Conservation (phyloP, 2,888 invertebrate species). For the Mayetiola destructor region DNA sequence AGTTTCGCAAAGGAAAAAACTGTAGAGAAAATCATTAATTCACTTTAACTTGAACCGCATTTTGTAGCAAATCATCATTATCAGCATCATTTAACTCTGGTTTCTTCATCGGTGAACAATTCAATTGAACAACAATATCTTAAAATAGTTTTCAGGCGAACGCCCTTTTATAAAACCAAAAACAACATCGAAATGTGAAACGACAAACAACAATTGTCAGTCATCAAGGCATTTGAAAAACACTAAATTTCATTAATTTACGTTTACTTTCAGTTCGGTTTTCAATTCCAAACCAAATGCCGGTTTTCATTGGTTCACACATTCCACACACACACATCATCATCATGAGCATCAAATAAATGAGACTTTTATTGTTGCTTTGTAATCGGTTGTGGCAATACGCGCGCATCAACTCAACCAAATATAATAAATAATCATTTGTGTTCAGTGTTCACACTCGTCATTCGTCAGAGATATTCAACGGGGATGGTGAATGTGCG, state of each 20-base stretch:
- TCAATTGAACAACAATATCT: not conserved
- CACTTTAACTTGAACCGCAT: not conserved
- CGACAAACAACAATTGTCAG: not conserved
- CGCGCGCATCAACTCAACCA: not conserved
- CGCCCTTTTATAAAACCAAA: not conserved
- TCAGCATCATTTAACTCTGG: conserved; percentile 6
- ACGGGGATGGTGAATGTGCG: not conserved
- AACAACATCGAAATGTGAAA: not conserved
- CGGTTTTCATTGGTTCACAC: no score
- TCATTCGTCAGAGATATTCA: no score
- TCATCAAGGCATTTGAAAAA: not conserved
- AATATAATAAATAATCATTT: conserved; percentile 9
- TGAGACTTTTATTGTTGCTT: conserved; percentile 9
- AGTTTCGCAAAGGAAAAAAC: no score
- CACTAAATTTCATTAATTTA: not conserved
- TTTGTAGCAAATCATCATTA: conserved; percentile 8
- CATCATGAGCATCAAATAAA: not conserved
- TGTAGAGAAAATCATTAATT: conserved; percentile 8
- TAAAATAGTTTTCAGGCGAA: not conserved
- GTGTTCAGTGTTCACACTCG: no score
- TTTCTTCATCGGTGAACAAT: not conserved
- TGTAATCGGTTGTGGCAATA: not conserved
- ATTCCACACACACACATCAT: not conserved
- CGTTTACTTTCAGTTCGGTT: conserved; percentile 3
- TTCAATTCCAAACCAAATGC: not conserved